Evolutionary conservation across 2,888 invertebrate species (phyloP).

Genomic region (Apotomis turbidana): DNA sequence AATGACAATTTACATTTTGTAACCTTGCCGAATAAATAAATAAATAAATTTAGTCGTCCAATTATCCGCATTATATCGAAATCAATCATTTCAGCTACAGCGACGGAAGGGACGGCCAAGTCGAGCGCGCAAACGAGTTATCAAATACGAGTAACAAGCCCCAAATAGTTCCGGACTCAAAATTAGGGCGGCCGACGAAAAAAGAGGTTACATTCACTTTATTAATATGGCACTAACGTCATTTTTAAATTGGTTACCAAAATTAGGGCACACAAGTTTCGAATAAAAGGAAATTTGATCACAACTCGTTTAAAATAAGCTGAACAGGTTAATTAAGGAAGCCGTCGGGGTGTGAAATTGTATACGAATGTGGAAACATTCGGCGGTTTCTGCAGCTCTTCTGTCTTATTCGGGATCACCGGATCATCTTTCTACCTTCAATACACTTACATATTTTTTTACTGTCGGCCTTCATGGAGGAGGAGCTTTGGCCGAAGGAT

Average conservation of each 20-base stretch:
- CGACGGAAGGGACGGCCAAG: slow-evolving; percentile 48
- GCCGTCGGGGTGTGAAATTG: slow-evolving; percentile 73
- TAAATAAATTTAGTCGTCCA: slow-evolving; percentile 7
- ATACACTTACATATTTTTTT: background rate
- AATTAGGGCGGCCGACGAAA: slow-evolving; percentile 1
- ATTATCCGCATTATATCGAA: slow-evolving; percentile 26
- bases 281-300: slow-evolving; percentile 57
- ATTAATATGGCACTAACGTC: background rate
- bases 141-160: slow-evolving; percentile 44
- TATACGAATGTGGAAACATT: slow-evolving; percentile 74
- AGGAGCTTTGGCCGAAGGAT: too few species aligned
- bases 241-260: background rate
- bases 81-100: slow-evolving; percentile 35
- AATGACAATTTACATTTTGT: too few species aligned
- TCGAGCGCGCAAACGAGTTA: slow-evolving; percentile 54
- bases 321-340: slow-evolving; percentile 74
- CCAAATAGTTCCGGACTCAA: slow-evolving; percentile 28
- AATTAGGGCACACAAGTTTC: slow-evolving; percentile 58
- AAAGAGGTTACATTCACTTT: slow-evolving; percentile 1
- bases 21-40: too few species aligned
- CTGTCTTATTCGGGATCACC: slow-evolving; percentile 10
- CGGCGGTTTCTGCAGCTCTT: slow-evolving; percentile 55
- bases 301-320: slow-evolving; percentile 70
- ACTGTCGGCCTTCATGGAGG: background rate
- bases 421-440: background rate